Base-by-base conservation (phyloP, 1,140 invertebrate genomes). In the Heliconius congener region DNA sequence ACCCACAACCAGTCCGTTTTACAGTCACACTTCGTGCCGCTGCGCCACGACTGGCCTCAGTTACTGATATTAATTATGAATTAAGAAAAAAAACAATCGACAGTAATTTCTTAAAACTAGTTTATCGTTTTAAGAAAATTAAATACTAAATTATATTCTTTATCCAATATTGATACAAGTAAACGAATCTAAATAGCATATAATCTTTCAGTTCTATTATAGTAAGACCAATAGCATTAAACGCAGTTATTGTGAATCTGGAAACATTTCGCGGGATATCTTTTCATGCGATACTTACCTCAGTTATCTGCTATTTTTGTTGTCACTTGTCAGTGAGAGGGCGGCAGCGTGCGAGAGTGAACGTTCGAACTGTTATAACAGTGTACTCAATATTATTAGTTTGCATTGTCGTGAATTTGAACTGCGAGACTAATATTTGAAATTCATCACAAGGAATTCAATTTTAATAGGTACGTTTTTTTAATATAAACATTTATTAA, bases 271-370 rank as follows among this genome's bases (percentile, higher is more conserved):
- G 34, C 71, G 60, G 76, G 73, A 77, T 82, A 76, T 82, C 70
- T 84, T 81, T 81, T 34, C 73, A 79, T 78, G 76, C 78, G 74
- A 74, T 70, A 78, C 80, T 77, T 83, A 87, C 83, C 83, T 87
- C 81, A 23, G 82, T 87, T 89, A 88, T 87, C 86, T 83, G 83
- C 84, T 90, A 88, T 90, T 90, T 88, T 88, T 79, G 89, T 84
- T 86, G 86, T 83, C 88, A 90, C 87, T 84, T 86, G 86, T 83
- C 88, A 90, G 90, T 91, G 80, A 79, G 81, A 86, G 77, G 76
- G 79, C 83, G 83, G 74, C 81, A 79, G 78, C 86, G 84, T 83
- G 83, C 83, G 86, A 72, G 90, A 76, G 81, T 76, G 86, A 80
- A 86, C 88, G 89, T 85, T 18, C 71, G 81, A 5, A 39, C 55